Conservation (phyloP, 2,888 invertebrate genomes). For the Ectemnius lituratus region DNA sequence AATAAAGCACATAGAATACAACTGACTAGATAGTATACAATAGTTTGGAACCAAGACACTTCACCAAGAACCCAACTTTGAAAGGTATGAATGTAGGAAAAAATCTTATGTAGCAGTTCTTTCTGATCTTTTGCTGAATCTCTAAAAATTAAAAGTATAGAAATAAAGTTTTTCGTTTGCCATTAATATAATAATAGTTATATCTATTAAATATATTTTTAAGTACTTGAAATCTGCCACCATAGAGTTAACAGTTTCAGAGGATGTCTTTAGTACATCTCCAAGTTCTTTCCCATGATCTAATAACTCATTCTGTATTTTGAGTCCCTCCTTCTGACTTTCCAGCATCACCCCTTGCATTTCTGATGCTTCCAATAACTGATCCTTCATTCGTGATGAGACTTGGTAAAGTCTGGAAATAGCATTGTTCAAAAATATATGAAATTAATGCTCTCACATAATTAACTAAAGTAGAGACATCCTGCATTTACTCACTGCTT, state of each 20-base stretch:
- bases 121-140: conserved; percentile 80
- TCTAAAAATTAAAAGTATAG: conserved; percentile 62
- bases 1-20: conserved; percentile 80
- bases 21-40: conserved; percentile 81
- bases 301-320: conserved; percentile 79
- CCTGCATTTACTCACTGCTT: conserved; percentile 61
- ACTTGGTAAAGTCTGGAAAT: conserved; percentile 66
- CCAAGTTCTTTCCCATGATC: conserved; percentile 78
- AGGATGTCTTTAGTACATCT: conserved; percentile 79
- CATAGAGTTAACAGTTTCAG: conserved; percentile 77
- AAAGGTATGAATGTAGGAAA: conserved; percentile 80
- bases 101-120: conserved; percentile 80
- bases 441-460: too few species aligned
- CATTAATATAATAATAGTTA: background rate
- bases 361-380: conserved; percentile 77
- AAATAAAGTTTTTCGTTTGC: background rate
- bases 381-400: conserved; percentile 77
- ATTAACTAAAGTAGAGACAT: background rate
- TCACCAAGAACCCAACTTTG: conserved; percentile 83
- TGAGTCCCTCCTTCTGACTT: conserved; percentile 78
- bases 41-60: conserved; percentile 82
- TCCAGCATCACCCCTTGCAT: conserved; percentile 78
- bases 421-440: too few species aligned
- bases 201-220: background rate
- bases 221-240: conserved; percentile 78